These are phyloP conservation scores for Tuta absoluta DNA, from an alignment of 2,888 invertebrate species.

Conservation along the genomic window DNA sequence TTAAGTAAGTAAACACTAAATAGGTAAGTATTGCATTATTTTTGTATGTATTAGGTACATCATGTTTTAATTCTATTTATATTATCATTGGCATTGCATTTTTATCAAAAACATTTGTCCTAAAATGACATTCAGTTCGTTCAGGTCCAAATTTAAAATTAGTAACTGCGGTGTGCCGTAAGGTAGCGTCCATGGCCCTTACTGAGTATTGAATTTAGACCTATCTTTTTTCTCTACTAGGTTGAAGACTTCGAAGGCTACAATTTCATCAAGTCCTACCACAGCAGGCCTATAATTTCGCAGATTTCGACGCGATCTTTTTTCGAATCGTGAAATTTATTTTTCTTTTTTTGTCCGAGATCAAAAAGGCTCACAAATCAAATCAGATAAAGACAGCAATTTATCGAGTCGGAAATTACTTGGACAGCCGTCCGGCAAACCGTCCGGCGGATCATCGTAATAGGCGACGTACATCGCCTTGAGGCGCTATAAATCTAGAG, in stretches of 20 bases:
- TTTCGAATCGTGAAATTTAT: conserved; percentile 11
- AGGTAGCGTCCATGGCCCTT: too few species aligned
- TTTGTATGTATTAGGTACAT: too few species aligned
- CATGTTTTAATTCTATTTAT: too few species aligned
- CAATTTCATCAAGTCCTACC: not conserved
- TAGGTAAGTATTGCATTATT: too few species aligned
- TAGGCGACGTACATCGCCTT: conserved; percentile 40
- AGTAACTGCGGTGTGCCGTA: too few species aligned
- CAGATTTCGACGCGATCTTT: conserved; percentile 13
- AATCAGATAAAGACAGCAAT: conserved; percentile 37
- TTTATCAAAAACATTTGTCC: too few species aligned
- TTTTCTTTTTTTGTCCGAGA: conserved; percentile 22
- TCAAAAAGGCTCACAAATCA: conserved; percentile 24
- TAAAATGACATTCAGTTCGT: too few species aligned
- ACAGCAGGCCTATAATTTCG: conserved; percentile 4
- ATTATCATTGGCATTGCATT: too few species aligned
- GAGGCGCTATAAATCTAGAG: conserved; percentile 44
- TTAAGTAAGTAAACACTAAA: too few species aligned
- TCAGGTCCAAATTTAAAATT: too few species aligned
- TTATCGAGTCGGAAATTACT: conserved; percentile 39
- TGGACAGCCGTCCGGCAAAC: conserved; percentile 37
- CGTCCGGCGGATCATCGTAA: conserved; percentile 43
- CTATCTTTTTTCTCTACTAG: too few species aligned
- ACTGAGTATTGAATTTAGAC: too few species aligned
- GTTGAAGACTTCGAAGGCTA: not conserved